phyloP scores from a whole-genome alignment of 2,888 invertebrate genomes.

The Ischnura elegans region DNA sequence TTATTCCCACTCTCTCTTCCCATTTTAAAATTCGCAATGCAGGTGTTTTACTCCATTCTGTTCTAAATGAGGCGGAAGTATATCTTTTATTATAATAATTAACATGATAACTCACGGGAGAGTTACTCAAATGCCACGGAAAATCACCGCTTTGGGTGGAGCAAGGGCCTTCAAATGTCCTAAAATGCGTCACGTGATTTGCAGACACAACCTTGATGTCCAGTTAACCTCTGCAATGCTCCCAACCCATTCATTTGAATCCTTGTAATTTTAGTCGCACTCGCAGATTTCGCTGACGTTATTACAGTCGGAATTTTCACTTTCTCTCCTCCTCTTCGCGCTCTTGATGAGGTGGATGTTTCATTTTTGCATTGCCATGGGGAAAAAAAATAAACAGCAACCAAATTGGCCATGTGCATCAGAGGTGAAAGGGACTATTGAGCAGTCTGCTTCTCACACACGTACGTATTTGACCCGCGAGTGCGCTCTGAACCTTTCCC shows the following conservation, averaged over 20 bases:
- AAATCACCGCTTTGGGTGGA: no score
- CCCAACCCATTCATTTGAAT: neutral
- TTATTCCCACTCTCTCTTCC: no score
- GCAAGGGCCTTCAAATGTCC: no score
- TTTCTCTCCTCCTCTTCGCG: neutral
- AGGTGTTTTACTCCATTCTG: no score
- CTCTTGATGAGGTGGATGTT: constrained; percentile 2
- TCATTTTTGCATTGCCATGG: neutral
- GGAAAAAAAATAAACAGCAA: neutral
- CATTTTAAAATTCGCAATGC: no score
- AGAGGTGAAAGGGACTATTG: constrained; percentile 2
- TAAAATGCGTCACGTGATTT: no score
- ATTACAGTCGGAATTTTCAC: neutral
- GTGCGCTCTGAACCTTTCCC: neutral
- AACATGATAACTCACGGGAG: no score
- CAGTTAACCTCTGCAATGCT: neutral
- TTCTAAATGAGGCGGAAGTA: no score
- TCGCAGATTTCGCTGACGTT: constrained; percentile 15
- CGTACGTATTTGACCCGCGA: neutral
- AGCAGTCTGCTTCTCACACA: neutral
- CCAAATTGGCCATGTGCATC: constrained; percentile 11
- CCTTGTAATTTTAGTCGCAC: neutral
- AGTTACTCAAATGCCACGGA: no score
- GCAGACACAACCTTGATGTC: neutral
- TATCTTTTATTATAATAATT: no score